phyloP scores from a whole-genome alignment of 1,140 invertebrate species.

The Macrobrachium nipponense region DNA sequence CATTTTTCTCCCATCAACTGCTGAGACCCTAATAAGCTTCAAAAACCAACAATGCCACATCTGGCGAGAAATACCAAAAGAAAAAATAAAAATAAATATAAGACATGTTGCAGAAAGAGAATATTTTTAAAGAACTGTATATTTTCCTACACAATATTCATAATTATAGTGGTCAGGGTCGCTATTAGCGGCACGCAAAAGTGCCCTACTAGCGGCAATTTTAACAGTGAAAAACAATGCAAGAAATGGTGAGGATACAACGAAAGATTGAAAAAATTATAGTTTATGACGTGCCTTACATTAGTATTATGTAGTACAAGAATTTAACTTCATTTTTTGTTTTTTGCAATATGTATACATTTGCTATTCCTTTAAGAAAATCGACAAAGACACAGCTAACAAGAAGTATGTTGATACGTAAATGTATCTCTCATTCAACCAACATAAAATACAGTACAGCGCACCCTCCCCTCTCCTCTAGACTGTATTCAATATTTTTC shows the following conservation, averaged over 20 bases:
- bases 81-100: constrained; percentile 44
- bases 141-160: constrained; percentile 58
- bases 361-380: constrained; percentile 62
- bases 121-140: constrained; percentile 45
- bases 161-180: constrained; percentile 51
- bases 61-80: constrained; percentile 41
- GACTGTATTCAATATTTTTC: constrained; percentile 35
- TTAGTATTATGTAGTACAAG: constrained; percentile 61
- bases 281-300: constrained; percentile 53
- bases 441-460: constrained; percentile 57
- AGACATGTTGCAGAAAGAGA: constrained; percentile 50
- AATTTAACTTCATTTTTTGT: constrained; percentile 59
- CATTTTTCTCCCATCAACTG: constrained; percentile 45
- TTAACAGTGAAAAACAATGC: constrained; percentile 56
- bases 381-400: constrained; percentile 61
- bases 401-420: constrained; percentile 57
- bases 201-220: constrained; percentile 39
- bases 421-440: constrained; percentile 60
- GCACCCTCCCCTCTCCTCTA: constrained; percentile 52
- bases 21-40: constrained; percentile 54
- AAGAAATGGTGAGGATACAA: constrained; percentile 42
- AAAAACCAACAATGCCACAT: constrained; percentile 54
- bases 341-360: constrained; percentile 62
- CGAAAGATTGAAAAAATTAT: constrained; percentile 32
- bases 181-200: constrained; percentile 20